phyloP scores from a whole-genome alignment of 1,140 invertebrate species.

The Bombus waltoni region DNA sequence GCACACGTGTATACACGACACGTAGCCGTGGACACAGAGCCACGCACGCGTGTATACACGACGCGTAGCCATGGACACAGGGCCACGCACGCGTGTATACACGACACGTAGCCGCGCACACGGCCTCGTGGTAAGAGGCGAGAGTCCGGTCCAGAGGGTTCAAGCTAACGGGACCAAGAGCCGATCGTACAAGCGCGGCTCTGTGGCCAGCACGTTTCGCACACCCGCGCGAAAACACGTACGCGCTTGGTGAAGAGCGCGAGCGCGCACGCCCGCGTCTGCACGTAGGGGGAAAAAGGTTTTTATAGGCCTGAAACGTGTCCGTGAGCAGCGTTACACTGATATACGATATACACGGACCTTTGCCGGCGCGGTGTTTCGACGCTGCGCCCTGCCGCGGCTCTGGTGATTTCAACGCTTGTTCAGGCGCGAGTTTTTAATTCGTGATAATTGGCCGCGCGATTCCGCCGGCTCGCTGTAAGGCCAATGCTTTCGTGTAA shows the following conservation, averaged over 20 bases:
- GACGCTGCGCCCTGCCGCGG: background rate
- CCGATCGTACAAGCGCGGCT: constrained; percentile 67
- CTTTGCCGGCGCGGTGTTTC: background rate
- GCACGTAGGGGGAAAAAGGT: constrained; percentile 12
- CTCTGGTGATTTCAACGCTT: constrained; percentile 43
- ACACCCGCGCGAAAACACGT: constrained; percentile 43
- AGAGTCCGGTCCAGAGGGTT: constrained; percentile 73
- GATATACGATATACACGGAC: constrained; percentile 20
- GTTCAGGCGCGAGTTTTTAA: constrained; percentile 3
- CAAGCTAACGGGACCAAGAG: constrained; percentile 76
- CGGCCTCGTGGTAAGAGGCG: constrained; percentile 41
- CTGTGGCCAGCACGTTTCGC: constrained; percentile 46
- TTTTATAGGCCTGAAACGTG: constrained; percentile 37
- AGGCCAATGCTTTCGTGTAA: background rate
- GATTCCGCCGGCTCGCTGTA: background rate
- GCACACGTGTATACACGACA: constrained; percentile 18
- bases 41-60: background rate
- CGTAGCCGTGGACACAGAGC: constrained; percentile 27
- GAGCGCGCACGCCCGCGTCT: background rate
- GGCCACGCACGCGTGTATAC: background rate
- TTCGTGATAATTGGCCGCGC: constrained; percentile 7
- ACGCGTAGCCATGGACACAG: background rate
- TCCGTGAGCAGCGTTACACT: constrained; percentile 24
- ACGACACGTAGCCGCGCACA: background rate
- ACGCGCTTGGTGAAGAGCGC: background rate